These are phyloP conservation scores for Thymelicus sylvestris DNA, from an alignment of 2,888 invertebrate species.

Conservation along the genomic window DNA sequence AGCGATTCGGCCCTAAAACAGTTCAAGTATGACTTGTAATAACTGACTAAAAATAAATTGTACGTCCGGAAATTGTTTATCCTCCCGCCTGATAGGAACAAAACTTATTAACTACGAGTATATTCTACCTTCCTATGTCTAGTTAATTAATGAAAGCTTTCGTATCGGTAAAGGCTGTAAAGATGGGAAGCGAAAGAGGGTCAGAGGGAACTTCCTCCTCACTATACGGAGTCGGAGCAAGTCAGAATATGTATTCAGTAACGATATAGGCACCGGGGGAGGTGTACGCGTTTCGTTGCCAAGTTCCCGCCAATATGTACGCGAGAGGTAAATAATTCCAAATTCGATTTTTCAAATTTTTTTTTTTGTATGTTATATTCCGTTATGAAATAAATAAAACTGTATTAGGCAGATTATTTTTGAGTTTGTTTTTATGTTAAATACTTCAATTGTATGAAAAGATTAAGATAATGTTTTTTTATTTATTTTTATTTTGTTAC, in stretches of 20 bases:
- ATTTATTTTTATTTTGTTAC: constrained; percentile 56
- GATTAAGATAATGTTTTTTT: constrained; percentile 24
- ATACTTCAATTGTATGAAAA: background rate
- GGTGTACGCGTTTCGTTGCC: constrained; percentile 57
- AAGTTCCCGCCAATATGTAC: constrained; percentile 72
- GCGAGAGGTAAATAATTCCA: constrained; percentile 61
- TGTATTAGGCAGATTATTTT: too few relatives aligned
- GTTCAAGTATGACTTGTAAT: too few relatives aligned
- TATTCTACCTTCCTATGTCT: background rate
- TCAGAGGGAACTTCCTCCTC: background rate
- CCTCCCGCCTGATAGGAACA: too few relatives aligned
- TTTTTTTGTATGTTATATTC: constrained; percentile 7
- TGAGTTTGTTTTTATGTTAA: too few relatives aligned
- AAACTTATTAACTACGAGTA: too few relatives aligned
- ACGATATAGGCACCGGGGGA: constrained; percentile 51
- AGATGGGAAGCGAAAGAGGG: background rate
- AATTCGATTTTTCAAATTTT: constrained; percentile 20
- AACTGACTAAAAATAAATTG: too few relatives aligned
- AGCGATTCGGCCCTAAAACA: too few relatives aligned
- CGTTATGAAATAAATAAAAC: too few relatives aligned
- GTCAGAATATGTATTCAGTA: constrained; percentile 50
- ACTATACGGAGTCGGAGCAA: too few relatives aligned
- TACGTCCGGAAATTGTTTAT: too few relatives aligned
- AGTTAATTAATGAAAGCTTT: background rate
- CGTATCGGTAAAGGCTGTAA: constrained; percentile 9